phyloP scores from a whole-genome alignment of 2,797 vertebrate species.

The Sciaenops ocellatus region DNA sequence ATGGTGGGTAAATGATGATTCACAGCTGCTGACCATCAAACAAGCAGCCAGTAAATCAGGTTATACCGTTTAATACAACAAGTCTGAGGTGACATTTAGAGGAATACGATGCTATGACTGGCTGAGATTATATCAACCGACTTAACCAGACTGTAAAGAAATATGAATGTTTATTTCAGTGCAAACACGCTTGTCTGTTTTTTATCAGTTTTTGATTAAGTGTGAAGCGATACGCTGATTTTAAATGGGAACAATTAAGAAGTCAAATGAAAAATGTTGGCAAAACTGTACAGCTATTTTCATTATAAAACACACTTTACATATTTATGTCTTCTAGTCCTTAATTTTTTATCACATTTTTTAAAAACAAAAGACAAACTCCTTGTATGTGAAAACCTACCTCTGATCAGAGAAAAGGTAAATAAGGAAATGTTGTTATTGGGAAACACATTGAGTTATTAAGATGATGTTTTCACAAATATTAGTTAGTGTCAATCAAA shows the following conservation, averaged over 20 bases:
- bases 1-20: neutral
- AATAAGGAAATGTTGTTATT: neutral
- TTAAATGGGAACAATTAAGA: too few relatives aligned
- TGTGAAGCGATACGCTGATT: neutral
- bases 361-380: too few relatives aligned
- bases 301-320: too few relatives aligned
- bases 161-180: neutral
- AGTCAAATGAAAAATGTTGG: neutral
- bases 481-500: too few relatives aligned
- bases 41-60: neutral
- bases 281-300: too few relatives aligned
- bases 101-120: neutral
- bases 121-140: neutral
- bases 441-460: too few relatives aligned
- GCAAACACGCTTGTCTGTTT: neutral
- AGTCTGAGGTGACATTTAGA: too few relatives aligned
- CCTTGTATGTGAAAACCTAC: too few relatives aligned
- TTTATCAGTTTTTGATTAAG: neutral
- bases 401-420: neutral
- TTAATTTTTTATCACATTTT: too few relatives aligned
- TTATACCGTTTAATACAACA: neutral
- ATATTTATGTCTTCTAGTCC: too few relatives aligned
- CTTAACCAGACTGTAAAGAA: neutral
- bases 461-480: too few relatives aligned
- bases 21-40: neutral